Conservation (phyloP, 2,888 invertebrate genomes). For the Zaprionus lineosus region DNA sequence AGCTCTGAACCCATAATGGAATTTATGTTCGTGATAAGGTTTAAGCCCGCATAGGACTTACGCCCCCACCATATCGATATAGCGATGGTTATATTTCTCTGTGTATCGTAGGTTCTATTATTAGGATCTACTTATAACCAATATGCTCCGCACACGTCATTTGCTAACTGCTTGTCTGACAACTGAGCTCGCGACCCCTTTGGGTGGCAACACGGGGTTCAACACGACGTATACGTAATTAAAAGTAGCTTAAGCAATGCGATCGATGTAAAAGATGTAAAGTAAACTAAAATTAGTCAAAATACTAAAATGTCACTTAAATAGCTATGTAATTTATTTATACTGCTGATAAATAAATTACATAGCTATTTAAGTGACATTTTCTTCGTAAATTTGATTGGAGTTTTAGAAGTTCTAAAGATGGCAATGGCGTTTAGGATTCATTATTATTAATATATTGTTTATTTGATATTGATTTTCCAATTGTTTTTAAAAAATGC, state of each 20-base stretch:
- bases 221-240: conserved; percentile 21
- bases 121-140: conserved; percentile 57
- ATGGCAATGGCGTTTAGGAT: no score
- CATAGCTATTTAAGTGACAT: no score
- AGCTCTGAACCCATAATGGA: background rate
- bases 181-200: conserved; percentile 18
- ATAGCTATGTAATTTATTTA: no score
- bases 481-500: conserved; percentile 26
- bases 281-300: no score
- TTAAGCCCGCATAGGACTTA: conserved; percentile 62
- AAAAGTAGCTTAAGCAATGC: background rate
- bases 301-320: no score
- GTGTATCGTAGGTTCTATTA: conserved; percentile 53
- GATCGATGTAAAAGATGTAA: no score
- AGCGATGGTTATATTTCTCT: conserved; percentile 6
- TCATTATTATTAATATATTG: no score
- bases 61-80: conserved; percentile 45
- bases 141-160: conserved; percentile 40
- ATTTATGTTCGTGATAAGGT: conserved; percentile 53
- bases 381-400: no score
- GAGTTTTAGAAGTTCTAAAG: no score
- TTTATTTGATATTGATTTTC: background rate
- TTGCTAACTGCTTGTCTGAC: conserved; percentile 21
- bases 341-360: no score
- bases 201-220: conserved; percentile 25